These are phyloP conservation scores for Aphis craccivora DNA, from an alignment of 1,140 invertebrate species.

Conservation along the genomic window DNA sequence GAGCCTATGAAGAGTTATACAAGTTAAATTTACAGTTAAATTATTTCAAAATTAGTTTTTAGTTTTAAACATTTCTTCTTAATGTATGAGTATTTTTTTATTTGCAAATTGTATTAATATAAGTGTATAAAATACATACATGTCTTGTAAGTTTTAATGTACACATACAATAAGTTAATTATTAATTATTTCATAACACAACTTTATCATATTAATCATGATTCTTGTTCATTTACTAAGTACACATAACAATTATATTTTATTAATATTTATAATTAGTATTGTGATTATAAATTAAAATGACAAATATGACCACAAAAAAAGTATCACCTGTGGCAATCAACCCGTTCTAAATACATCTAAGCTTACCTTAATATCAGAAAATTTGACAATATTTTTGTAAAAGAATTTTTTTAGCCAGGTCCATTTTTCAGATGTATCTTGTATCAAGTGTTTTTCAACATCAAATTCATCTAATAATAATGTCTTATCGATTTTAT, in stretches of 20 bases:
- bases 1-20: too few relatives aligned
- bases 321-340: background rate
- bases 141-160: too few relatives aligned
- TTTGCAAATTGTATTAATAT: too few relatives aligned
- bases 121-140: too few relatives aligned
- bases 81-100: too few relatives aligned
- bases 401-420: constrained; percentile 89
- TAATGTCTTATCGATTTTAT: constrained; percentile 86
- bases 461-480: constrained; percentile 92
- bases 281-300: background rate
- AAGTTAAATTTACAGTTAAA: too few relatives aligned
- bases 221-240: background rate
- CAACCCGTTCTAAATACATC: background rate
- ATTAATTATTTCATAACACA: too few relatives aligned
- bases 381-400: constrained; percentile 77
- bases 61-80: too few relatives aligned
- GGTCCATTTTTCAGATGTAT: constrained; percentile 81
- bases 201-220: too few relatives aligned
- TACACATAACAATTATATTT: background rate
- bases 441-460: constrained; percentile 79
- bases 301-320: background rate
- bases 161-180: too few relatives aligned
- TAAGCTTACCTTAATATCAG: constrained; percentile 70
- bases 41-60: too few relatives aligned
- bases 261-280: too few relatives aligned